Conservation (phyloP, 2,113 vertebrate genomes). For the Oncorhynchus masou region DNA sequence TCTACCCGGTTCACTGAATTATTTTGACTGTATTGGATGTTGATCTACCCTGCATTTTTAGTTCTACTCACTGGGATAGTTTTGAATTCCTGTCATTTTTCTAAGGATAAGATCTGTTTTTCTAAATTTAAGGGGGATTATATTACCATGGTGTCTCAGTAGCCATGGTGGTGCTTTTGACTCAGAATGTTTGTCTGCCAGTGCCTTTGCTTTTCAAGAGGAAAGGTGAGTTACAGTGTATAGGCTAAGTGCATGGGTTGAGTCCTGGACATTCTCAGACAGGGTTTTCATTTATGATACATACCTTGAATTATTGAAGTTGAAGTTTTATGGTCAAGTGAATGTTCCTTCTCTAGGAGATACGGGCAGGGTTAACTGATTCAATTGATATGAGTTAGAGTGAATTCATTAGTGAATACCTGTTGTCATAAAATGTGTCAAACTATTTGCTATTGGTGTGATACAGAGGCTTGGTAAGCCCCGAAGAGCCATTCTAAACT, state of each 20-base stretch:
- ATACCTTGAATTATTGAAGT: background rate
- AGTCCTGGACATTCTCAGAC: background rate
- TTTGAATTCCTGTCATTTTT: background rate
- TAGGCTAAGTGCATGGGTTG: background rate
- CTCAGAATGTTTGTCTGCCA: conserved; percentile 55
- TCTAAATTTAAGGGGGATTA: conserved; percentile 23
- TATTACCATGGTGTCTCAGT: background rate
- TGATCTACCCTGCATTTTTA: background rate
- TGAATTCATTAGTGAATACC: background rate
- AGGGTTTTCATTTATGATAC: conserved; percentile 23
- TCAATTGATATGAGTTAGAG: background rate
- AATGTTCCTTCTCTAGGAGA: background rate
- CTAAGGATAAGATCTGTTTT: background rate
- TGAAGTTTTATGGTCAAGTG: conserved; percentile 5
- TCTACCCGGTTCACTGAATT: conserved; percentile 12
- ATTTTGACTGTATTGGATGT: background rate
- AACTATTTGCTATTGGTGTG: background rate
- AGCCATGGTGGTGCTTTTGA: conserved; percentile 59
- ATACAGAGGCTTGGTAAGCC: background rate
- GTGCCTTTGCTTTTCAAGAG: conserved; percentile 43
- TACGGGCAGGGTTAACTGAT: background rate
- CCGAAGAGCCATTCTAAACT: background rate
- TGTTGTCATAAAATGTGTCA: background rate
- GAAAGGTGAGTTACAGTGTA: conserved; percentile 58
- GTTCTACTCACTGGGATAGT: background rate